phyloP scores from a whole-genome alignment of 92 coral and sea anemone species.

The Paramuricea clavata region DNA sequence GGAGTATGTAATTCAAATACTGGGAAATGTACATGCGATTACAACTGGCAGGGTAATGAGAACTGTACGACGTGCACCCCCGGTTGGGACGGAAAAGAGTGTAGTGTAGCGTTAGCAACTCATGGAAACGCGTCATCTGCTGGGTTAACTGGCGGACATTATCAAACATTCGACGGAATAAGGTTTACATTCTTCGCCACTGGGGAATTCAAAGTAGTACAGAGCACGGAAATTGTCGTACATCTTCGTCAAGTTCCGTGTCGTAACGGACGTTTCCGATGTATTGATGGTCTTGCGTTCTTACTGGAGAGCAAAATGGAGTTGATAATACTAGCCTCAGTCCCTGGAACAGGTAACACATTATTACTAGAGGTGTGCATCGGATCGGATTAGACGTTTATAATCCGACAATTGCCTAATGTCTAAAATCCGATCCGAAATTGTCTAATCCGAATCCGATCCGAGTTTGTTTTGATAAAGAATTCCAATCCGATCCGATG shows the following conservation, averaged over 20 bases:
- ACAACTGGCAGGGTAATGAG: constrained; percentile 90
- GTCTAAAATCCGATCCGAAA: no score
- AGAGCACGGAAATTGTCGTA: constrained; percentile 71
- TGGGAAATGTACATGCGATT: constrained; percentile 87
- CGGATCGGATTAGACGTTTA: no score
- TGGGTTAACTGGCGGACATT: constrained; percentile 86
- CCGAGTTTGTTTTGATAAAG: no score
- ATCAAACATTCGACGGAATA: constrained; percentile 89
- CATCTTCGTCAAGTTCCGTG: constrained; percentile 94
- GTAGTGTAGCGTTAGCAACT: constrained; percentile 79
- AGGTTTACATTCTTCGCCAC: constrained; percentile 85
- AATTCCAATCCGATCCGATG: no score
- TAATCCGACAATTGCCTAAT: no score
- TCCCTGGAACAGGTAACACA: constrained; percentile 30
- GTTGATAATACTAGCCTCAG: constrained; percentile 83
- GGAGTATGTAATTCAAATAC: constrained; percentile 76
- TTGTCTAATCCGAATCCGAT: no score
- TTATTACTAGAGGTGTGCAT: no score
- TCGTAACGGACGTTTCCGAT: constrained; percentile 79
- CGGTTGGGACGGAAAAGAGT: constrained; percentile 90
- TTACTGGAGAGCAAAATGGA: constrained; percentile 71
- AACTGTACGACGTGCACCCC: constrained; percentile 85
- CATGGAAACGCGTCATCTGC: constrained; percentile 82
- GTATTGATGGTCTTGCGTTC: constrained; percentile 90
- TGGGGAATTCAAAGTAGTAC: constrained; percentile 89